These are phyloP conservation scores for Ctenosaura bakeri DNA, from an alignment of 2,797 vertebrate genomes.

Conservation along the genomic window DNA sequence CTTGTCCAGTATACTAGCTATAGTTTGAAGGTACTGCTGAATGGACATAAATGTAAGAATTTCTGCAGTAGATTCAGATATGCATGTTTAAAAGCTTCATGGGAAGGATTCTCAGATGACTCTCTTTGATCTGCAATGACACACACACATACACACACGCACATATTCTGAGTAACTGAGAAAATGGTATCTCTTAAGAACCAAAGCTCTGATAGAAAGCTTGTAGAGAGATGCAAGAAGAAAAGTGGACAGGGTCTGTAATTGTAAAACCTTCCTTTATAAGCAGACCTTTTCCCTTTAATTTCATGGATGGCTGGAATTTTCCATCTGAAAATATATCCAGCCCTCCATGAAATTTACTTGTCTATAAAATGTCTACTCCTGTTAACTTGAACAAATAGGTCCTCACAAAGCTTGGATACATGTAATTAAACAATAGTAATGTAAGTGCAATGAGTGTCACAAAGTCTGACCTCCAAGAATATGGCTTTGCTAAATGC, in stretches of 20 bases:
- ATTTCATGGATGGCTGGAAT: slow-evolving; percentile 76
- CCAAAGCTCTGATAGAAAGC: slow-evolving; percentile 28
- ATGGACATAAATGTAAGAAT: neutral
- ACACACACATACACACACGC: neutral
- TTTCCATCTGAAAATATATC: slow-evolving; percentile 73
- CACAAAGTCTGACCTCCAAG: slow-evolving; percentile 46
- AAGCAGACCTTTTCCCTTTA: slow-evolving; percentile 67
- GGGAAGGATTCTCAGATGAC: neutral
- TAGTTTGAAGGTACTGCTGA: neutral
- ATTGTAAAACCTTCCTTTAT: slow-evolving; percentile 62
- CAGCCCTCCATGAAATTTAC: slow-evolving; percentile 73
- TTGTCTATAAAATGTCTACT: slow-evolving; percentile 76
- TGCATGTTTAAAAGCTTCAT: neutral
- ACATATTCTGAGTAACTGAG: neutral
- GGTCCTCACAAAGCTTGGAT: slow-evolving; percentile 53
- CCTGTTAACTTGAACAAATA: slow-evolving; percentile 74
- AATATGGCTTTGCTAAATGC: neutral
- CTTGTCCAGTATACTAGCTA: neutral
- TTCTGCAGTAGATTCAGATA: neutral
- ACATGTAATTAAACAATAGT: slow-evolving; percentile 71
- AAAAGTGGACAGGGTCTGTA: slow-evolving; percentile 43
- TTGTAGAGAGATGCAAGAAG: slow-evolving; percentile 44
- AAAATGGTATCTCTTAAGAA: neutral
- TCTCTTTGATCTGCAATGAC: neutral
- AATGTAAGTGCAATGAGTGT: slow-evolving; percentile 60